Percentiles rank a stretch among this genome's conserved stretches.
Conservation (phyloP, 2,888 invertebrate genomes). For the Brenthis ino region DNA sequence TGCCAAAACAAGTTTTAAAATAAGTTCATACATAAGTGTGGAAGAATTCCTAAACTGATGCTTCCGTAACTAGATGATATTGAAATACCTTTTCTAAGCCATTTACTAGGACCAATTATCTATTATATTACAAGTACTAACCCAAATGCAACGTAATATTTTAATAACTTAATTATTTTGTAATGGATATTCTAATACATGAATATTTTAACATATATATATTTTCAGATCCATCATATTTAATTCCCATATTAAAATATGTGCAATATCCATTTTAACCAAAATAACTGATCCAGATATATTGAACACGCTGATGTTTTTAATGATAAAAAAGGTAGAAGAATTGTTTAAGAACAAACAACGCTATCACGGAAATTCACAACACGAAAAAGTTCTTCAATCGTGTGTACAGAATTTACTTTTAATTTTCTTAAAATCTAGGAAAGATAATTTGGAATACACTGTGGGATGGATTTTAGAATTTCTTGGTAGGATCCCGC, state of each 20-base stretch:
- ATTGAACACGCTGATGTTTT: conserved; percentile 49
- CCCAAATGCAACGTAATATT: no score
- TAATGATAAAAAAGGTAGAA: conserved; percentile 59
- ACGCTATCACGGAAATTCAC: conserved; percentile 71
- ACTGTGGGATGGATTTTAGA: conserved; percentile 59
- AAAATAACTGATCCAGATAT: conserved; percentile 52
- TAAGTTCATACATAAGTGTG: no score
- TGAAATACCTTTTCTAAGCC: no score
- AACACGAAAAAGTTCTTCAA: conserved; percentile 62
- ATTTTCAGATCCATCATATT: conserved; percentile 61
- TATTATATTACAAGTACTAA: no score
- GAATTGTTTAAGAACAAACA: conserved; percentile 61
- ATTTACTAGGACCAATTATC: no score
- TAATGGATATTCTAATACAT: not conserved
- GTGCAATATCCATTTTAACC: conserved; percentile 52
- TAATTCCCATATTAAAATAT: conserved; percentile 62
- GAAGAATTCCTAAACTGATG: no score
- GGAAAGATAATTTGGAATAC: conserved; percentile 42
- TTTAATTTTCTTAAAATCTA: conserved; percentile 52
- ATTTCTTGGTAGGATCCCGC: conserved; percentile 63
- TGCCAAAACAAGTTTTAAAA: no score
- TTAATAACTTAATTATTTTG: no score
- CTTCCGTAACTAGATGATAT: no score
- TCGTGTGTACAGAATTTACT: conserved; percentile 63
- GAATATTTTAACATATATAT: not conserved